Percentiles rank a stretch among this genome's conserved stretches.
Conservation (phyloP, 2,888 invertebrate genomes). For the Eremobia ochroleuca region DNA sequence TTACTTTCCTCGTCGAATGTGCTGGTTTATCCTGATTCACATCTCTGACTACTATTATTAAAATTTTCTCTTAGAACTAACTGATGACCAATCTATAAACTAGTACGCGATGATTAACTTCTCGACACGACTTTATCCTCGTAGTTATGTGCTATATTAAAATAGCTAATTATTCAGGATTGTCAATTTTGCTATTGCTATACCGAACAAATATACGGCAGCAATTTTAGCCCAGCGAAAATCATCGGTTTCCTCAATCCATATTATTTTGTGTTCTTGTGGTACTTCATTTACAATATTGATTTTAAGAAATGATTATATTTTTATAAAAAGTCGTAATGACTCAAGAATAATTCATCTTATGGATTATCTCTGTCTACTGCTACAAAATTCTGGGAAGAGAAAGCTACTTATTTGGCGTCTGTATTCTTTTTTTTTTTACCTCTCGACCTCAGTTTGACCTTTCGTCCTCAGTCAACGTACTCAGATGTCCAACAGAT, state of each 20-base stretch:
- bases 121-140: background rate
- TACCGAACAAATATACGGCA: background rate
- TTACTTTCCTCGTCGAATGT: constrained; percentile 28
- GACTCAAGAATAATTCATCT: background rate
- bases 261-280: background rate
- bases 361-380: background rate
- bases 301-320: background rate
- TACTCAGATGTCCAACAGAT: constrained; percentile 36
- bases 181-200: constrained; percentile 18
- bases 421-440: constrained; percentile 19
- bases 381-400: background rate
- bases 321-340: background rate
- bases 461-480: constrained; percentile 49
- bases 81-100: constrained; percentile 37
- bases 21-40: constrained; percentile 33
- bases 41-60: constrained; percentile 12
- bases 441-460: constrained; percentile 32
- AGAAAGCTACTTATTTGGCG: constrained; percentile 11
- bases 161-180: constrained; percentile 28
- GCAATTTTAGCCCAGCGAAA: too few species aligned
- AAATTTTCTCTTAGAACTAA: constrained; percentile 29
- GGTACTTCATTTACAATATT: background rate
- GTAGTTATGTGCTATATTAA: constrained; percentile 7
- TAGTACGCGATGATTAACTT: constrained; percentile 29
- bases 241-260: background rate